Conservation (phyloP, 2,888 invertebrate species). For the Dicycla oo region DNA sequence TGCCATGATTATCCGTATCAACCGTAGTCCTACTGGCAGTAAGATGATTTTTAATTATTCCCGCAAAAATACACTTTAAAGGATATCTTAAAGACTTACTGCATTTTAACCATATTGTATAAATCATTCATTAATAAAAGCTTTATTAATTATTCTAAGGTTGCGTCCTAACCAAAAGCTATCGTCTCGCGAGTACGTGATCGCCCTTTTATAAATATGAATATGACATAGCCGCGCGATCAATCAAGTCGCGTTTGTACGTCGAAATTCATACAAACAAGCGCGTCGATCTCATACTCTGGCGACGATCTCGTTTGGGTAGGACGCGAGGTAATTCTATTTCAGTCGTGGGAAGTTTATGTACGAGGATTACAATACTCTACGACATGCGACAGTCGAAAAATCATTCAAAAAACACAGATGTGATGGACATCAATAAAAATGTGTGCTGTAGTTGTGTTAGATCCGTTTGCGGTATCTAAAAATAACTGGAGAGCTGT, state of each 20-base stretch:
- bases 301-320: too few relatives aligned
- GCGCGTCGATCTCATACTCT: too few relatives aligned
- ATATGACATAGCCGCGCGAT: too few relatives aligned
- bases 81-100: background rate
- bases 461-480: constrained; percentile 41
- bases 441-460: constrained; percentile 7
- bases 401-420: background rate
- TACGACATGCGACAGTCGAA: background rate
- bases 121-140: background rate
- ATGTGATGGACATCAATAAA: constrained; percentile 12
- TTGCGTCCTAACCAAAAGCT: too few relatives aligned
- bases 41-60: background rate
- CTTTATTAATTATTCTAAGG: background rate
- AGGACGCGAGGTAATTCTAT: too few relatives aligned
- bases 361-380: too few relatives aligned
- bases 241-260: too few relatives aligned
- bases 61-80: background rate
- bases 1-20: background rate
- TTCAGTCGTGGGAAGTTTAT: background rate
- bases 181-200: too few relatives aligned
- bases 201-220: too few relatives aligned
- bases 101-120: background rate
- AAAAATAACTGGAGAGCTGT: constrained; percentile 43
- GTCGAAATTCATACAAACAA: too few relatives aligned
- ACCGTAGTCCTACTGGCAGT: background rate